Conservation (phyloP, 2,888 invertebrate species). For the Teinopalpus imperialis region DNA sequence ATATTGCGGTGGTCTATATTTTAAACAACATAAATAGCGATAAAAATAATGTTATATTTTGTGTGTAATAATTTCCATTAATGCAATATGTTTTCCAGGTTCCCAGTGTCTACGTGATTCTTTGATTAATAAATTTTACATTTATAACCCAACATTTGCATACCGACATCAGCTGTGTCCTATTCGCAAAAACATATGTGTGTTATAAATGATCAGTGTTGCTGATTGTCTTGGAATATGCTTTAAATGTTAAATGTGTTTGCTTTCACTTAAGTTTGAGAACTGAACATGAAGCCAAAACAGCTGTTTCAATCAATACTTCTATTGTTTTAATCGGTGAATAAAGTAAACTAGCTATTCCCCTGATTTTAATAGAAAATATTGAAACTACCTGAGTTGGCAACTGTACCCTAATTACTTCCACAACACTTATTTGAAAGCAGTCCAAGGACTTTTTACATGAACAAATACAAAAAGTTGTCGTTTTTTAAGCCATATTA, state of each 20-base stretch:
- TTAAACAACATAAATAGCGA: too few species aligned
- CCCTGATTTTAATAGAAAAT: too few species aligned
- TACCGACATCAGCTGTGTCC: constrained; percentile 46
- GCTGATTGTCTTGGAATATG: constrained; percentile 69
- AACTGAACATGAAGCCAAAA: not conserved
- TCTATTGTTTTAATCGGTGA: too few species aligned
- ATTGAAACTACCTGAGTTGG: constrained; percentile 23
- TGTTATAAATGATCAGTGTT: constrained; percentile 63
- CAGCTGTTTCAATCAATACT: constrained; percentile 4
- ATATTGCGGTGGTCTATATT: too few species aligned
- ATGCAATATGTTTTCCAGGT: constrained; percentile 28
- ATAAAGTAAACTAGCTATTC: not conserved
- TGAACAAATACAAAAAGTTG: constrained; percentile 4
- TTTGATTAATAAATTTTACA: constrained; percentile 36
- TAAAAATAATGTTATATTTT: too few species aligned
- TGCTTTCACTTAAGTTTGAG: constrained; percentile 30
- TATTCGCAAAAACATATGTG: constrained; percentile 28
- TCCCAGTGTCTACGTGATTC: constrained; percentile 16
- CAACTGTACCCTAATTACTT: constrained; percentile 26
- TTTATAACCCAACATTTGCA: constrained; percentile 42
- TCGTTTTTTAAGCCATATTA: not conserved
- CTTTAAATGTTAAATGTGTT: constrained; percentile 63
- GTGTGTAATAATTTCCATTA: too few species aligned
- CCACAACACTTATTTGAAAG: constrained; percentile 28
- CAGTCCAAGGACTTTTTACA: constrained; percentile 53